Percentiles rank a stretch among this genome's conserved stretches.
phyloP scores from a whole-genome alignment of 2,797 vertebrate species.

The Parauchenoglanis ngamensis region DNA sequence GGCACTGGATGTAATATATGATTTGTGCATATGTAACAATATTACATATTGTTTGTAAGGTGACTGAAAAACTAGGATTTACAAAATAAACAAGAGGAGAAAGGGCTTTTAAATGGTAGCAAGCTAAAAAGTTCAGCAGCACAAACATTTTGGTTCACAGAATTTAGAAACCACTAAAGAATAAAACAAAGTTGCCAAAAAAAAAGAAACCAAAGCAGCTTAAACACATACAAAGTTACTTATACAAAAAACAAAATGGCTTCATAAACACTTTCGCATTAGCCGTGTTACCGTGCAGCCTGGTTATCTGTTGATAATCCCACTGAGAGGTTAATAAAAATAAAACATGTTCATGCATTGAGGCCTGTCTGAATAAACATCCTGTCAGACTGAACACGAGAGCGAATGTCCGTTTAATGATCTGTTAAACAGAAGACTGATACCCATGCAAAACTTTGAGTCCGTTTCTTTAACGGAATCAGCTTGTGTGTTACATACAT shows the following conservation, averaged over 20 bases:
- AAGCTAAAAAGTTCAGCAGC: background rate
- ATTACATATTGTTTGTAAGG: too few species aligned
- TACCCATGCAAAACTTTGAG: too few species aligned
- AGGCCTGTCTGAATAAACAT: too few species aligned
- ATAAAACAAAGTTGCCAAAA: background rate
- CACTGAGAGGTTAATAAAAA: background rate
- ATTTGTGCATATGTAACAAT: background rate
- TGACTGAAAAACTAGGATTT: background rate
- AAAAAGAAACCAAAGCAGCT: background rate
- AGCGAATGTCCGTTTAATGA: too few species aligned
- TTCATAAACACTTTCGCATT: background rate
- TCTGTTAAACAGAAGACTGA: too few species aligned
- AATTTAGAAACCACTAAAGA: background rate
- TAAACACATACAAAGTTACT: background rate
- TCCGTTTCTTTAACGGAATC: background rate
- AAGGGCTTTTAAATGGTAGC: background rate
- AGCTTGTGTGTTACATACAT: background rate
- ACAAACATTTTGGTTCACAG: background rate
- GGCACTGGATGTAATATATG: too few species aligned
- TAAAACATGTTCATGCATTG: too few species aligned
- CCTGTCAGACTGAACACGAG: too few species aligned
- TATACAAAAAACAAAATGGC: background rate
- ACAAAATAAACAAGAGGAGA: background rate
- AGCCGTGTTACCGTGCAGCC: background rate
- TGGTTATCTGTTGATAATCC: background rate